Base-by-base conservation (phyloP, 2,113 vertebrate genomes). In the Galeopterus variegatus region DNA sequence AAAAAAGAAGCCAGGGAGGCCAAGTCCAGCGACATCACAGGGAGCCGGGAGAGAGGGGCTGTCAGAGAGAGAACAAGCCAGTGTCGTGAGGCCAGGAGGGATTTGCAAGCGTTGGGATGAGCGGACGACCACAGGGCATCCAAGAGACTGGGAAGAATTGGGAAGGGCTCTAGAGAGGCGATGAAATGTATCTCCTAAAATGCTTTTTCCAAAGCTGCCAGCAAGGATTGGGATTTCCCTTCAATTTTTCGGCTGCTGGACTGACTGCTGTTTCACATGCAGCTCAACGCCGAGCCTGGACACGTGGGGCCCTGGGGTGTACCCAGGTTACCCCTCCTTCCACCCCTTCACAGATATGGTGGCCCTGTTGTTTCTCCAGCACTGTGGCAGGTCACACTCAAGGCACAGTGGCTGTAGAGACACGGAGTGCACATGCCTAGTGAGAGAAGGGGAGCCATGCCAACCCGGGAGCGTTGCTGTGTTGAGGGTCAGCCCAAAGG, bases 11-110 rank as follows among this genome's bases (percentile, higher is more conserved):
- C 4, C 18, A 15, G 14, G 80, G 50, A n/a, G 67, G 45, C 50
- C 9, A 23, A n/a, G 54, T 18, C 41, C 0, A 33, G 75, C 28
- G 2, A 3, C 31, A 0, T 11, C 76, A 14, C 3, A 23, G 24
- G 73, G 58, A 41, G 36, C n/a, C 56, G 1, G 50, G 15, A 24
- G 33, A 19, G 18, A 24, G 58, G 19, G 70, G 58, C 58, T 21
- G 14, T 18, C 23, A 31, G 54, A 2, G 83, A 6, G 19, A 8
- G 45, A 26, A 14, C 1, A 3, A 0, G 15, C 19, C 75, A 3
- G 41, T 0, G 41, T 3, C 33, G 23, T 0, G 13, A 36, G 6
- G 73, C 14, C 1, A 5, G n/a, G 60, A 6, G 18, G 0, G 4
- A 2, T 21, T 0, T 0, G 10, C 64, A 31, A 28, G 52, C 2